These are phyloP conservation scores for Scolopax bukidnonensis DNA, from an alignment of 2,797 vertebrate genomes.

Conservation along the genomic window DNA sequence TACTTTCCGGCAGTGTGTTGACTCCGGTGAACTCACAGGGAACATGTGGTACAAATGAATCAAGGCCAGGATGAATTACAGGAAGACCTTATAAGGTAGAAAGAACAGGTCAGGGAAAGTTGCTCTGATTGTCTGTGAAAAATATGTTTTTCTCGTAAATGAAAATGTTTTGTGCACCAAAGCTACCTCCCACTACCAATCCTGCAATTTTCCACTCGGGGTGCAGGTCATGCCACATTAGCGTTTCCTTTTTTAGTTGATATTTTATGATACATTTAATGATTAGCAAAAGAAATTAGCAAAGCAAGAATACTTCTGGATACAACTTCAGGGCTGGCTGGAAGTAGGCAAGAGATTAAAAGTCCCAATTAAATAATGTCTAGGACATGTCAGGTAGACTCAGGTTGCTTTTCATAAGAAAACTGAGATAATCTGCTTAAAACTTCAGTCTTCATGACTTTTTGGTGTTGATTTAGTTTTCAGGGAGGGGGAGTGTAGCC, in stretches of 20 bases:
- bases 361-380: background rate
- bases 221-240: rapidly evolving
- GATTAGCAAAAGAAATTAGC: background rate
- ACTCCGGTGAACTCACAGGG: background rate
- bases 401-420: background rate
- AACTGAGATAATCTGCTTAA: background rate
- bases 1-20: background rate
- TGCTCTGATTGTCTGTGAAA: background rate
- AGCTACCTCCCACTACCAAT: rapidly evolving
- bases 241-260: background rate
- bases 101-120: background rate
- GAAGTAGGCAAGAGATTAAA: background rate
- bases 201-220: background rate
- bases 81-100: background rate
- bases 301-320: background rate
- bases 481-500: no score
- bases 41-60: background rate
- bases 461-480: background rate
- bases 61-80: background rate
- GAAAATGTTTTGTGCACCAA: background rate
- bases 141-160: background rate
- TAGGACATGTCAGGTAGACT: background rate
- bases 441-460: background rate
- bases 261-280: background rate
- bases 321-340: background rate